Evolutionary conservation across 2,113 vertebrate genomes (phyloP).

Genomic region (Chroicocephalus ridibundus): DNA sequence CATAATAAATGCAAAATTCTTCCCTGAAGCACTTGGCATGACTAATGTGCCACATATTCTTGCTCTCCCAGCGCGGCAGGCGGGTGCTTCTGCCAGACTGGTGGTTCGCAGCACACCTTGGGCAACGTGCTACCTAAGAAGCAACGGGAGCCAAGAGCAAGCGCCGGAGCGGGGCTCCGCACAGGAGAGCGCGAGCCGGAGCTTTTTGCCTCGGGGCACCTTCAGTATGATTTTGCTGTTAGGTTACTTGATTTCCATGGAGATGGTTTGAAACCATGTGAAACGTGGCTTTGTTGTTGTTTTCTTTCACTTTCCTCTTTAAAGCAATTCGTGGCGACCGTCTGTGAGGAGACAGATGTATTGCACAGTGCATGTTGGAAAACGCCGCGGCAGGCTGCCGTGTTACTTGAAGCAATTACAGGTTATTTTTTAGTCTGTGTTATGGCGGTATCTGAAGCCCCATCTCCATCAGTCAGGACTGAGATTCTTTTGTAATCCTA

Average conservation of each 20-base stretch:
- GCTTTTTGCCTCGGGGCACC: background rate
- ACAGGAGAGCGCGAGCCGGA: accelerated
- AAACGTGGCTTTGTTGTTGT: background rate
- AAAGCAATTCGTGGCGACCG: background rate
- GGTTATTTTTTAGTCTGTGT: background rate
- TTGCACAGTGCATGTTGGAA: accelerated
- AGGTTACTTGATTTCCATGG: background rate
- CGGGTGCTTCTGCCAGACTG: background rate
- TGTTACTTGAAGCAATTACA: background rate
- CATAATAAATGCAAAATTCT: conserved; percentile 36
- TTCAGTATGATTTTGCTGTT: background rate
- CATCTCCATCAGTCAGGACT: background rate
- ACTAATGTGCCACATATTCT: conserved; percentile 19
- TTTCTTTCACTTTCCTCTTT: background rate
- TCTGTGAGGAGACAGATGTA: accelerated
- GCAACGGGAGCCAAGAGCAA: background rate
- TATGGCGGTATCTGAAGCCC: background rate
- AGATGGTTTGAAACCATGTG: background rate
- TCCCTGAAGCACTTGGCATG: conserved; percentile 8
- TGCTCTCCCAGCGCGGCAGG: background rate
- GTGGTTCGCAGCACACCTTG: background rate
- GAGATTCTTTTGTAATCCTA: background rate
- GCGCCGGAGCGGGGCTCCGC: accelerated
- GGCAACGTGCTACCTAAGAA: background rate
- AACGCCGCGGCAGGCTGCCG: background rate